Conservation (phyloP, 1,140 invertebrate species). For the Ectropis grisescens region DNA sequence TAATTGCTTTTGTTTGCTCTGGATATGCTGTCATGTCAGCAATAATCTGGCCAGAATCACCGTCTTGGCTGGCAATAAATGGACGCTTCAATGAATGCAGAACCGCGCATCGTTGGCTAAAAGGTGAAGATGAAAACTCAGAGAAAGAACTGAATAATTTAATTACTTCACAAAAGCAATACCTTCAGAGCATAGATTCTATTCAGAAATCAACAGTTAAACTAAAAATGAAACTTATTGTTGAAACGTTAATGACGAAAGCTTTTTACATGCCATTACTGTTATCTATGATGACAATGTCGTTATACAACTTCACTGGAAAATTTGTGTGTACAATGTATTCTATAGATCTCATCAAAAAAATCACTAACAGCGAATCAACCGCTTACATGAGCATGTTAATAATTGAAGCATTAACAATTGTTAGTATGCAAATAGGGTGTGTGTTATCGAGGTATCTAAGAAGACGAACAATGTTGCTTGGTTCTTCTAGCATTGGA, state of each 20-base stretch:
- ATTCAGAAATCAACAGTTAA: too few relatives aligned
- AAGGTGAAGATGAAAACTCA: slow-evolving; percentile 12
- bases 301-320: slow-evolving; percentile 10
- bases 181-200: neutral
- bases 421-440: slow-evolving; percentile 7
- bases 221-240: too few relatives aligned
- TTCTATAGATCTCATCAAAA: slow-evolving; percentile 8
- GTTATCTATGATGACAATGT: slow-evolving; percentile 11
- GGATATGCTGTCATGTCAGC: slow-evolving; percentile 7
- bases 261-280: slow-evolving; percentile 20
- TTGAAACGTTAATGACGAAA: slow-evolving; percentile 2
- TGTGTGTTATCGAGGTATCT: slow-evolving; percentile 7
- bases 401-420: slow-evolving; percentile 7
- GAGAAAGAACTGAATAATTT: slow-evolving; percentile 14
- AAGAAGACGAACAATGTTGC: slow-evolving; percentile 3
- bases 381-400: slow-evolving; percentile 9
- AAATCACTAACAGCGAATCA: slow-evolving; percentile 5
- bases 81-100: slow-evolving; percentile 12
- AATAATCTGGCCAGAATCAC: slow-evolving; percentile 13
- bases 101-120: slow-evolving; percentile 12
- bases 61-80: slow-evolving; percentile 14
- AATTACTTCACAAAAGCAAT: slow-evolving; percentile 13
- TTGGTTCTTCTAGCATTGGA: neutral
- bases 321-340: slow-evolving; percentile 11
- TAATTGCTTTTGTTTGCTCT: slow-evolving; percentile 11